A percentile compares a stretch with the other conserved stretches of the same genome.
Conservation (phyloP, 2,113 vertebrate species). For the Meriones unguiculatus region DNA sequence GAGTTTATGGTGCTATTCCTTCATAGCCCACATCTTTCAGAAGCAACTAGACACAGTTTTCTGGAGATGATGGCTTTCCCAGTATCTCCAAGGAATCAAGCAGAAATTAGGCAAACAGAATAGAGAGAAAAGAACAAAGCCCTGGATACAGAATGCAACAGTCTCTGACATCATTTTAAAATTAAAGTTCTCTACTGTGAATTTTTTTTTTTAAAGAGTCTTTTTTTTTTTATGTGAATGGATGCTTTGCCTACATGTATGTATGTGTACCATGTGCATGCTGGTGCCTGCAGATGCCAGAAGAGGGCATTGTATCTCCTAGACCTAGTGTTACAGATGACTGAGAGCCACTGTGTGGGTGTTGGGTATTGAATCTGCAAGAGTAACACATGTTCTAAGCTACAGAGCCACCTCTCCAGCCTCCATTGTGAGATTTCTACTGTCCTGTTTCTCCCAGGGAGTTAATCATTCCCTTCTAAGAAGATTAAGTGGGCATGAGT, state of each 20-base stretch:
- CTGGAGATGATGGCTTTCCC: background rate
- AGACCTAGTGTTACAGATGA: background rate
- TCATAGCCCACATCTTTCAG: background rate
- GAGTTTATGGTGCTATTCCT: background rate
- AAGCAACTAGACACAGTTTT: background rate
- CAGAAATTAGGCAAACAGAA: background rate
- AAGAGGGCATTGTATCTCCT: too few species aligned
- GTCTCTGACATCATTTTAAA: background rate
- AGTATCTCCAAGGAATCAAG: background rate
- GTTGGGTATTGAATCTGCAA: background rate
- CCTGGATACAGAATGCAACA: background rate
- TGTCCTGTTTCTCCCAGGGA: background rate
- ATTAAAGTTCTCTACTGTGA: background rate
- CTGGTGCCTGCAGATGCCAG: background rate
- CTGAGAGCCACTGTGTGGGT: background rate
- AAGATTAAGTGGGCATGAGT: background rate
- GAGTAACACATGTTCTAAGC: background rate
- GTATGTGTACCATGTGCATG: background rate
- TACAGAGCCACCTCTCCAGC: background rate
- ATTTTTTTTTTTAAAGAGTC: background rate
- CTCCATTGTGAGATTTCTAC: background rate
- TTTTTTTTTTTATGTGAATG: background rate
- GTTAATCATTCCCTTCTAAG: constrained; percentile 33
- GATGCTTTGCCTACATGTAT: background rate
- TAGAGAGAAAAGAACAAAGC: background rate